A percentile compares a stretch with the other conserved stretches of the same genome.
phyloP scores from a whole-genome alignment of 2,888 invertebrate species.

The Pachymerium ferrugineum region DNA sequence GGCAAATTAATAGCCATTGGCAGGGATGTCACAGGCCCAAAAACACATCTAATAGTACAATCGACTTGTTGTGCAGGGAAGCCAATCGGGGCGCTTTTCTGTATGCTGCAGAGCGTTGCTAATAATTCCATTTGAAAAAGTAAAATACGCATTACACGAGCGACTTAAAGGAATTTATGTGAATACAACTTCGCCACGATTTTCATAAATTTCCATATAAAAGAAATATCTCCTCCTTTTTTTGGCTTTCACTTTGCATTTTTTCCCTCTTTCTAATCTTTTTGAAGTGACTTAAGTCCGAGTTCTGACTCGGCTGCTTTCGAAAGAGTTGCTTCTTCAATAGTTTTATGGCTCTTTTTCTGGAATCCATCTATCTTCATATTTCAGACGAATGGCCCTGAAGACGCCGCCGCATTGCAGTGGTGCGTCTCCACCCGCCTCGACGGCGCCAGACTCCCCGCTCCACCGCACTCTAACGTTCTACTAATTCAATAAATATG shows the following conservation, averaged over 20 bases:
- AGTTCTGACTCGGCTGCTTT: neutral
- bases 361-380: neutral
- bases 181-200: neutral
- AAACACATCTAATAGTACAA: too few species aligned
- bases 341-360: neutral
- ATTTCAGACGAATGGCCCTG: neutral
- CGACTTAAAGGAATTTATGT: too few species aligned
- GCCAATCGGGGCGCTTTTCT: neutral
- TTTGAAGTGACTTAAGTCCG: neutral
- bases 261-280: neutral
- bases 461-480: neutral
- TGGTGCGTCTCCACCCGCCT: neutral
- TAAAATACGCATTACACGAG: too few species aligned
- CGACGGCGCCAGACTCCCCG: neutral
- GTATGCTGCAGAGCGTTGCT: too few species aligned
- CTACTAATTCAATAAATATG: neutral
- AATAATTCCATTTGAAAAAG: too few species aligned
- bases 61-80: neutral
- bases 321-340: neutral
- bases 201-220: neutral
- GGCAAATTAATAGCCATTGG: neutral
- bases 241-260: neutral
- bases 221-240: neutral
- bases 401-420: constrained; percentile 5
- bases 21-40: neutral